Evolutionary conservation across 2,888 invertebrate species (phyloP).

Genomic region (Phalera bucephala): DNA sequence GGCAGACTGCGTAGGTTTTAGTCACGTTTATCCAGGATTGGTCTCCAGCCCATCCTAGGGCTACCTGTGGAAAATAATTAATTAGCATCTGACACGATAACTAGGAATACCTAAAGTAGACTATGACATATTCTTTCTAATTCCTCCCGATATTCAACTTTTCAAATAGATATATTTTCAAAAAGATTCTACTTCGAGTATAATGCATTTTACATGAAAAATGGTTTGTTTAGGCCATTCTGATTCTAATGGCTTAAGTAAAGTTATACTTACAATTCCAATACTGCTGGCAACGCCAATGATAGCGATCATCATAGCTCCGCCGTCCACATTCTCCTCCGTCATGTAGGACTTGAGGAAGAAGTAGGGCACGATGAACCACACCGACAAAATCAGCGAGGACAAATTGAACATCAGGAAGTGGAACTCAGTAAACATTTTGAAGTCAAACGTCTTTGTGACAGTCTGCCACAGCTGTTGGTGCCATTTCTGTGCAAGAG

Average conservation of each 20-base stretch:
- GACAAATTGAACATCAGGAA: constrained; percentile 92
- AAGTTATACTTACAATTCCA: constrained; percentile 87
- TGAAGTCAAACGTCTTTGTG: constrained; percentile 89
- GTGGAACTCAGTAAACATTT: constrained; percentile 90
- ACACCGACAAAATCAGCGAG: constrained; percentile 93
- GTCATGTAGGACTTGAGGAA: constrained; percentile 86
- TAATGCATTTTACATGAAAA: too few species aligned
- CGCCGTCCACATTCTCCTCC: constrained; percentile 85
- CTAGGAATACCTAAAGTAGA: too few species aligned
- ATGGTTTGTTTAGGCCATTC: too few species aligned
- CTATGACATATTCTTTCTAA: too few species aligned
- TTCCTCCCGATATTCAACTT: too few species aligned
- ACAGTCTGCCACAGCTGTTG: constrained; percentile 85
- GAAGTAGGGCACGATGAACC: constrained; percentile 97
- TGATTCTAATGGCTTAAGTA: too few species aligned
- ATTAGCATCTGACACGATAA: background rate
- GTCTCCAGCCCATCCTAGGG: constrained; percentile 94
- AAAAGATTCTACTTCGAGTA: too few species aligned
- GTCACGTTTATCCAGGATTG: constrained; percentile 92
- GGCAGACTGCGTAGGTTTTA: constrained; percentile 91
- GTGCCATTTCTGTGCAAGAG: constrained; percentile 87
- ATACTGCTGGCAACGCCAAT: constrained; percentile 95
- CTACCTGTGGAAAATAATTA: constrained; percentile 78
- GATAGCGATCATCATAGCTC: constrained; percentile 90
- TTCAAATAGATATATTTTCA: too few species aligned